Evolutionary conservation across 23 tunicate genomes (phyloP).

Genomic region (Styela clava): DNA sequence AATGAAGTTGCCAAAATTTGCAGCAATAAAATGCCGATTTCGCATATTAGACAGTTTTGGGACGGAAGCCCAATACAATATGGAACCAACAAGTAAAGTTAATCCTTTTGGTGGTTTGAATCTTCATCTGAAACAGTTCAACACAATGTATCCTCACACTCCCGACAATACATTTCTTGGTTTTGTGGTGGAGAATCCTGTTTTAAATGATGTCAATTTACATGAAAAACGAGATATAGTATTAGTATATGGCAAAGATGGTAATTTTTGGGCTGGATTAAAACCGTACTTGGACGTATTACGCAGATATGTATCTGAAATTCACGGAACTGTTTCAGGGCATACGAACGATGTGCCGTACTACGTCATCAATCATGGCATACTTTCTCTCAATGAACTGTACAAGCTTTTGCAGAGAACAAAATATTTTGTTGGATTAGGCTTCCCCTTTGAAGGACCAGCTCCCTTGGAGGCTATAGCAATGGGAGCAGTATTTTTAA

Average conservation of each 20-base stretch:
- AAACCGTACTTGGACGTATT: slow-evolving; percentile 38
- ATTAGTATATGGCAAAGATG: slow-evolving; percentile 72
- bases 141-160: slow-evolving; percentile 14
- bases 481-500: slow-evolving; percentile 20
- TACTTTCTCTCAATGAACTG: not conserved
- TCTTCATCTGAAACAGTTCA: not conserved
- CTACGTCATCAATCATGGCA: slow-evolving; percentile 16
- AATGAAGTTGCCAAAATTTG: slow-evolving; percentile 12
- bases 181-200: not conserved
- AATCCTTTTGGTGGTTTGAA: slow-evolving; percentile 16
- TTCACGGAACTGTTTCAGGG: slow-evolving; percentile 67
- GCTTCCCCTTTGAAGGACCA: slow-evolving; percentile 46
- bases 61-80: slow-evolving; percentile 9
- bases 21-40: slow-evolving; percentile 1
- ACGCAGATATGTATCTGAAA: slow-evolving; percentile 25
- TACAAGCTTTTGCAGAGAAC: not conserved
- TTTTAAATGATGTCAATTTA: not conserved
- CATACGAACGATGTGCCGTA: not conserved
- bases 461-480: slow-evolving; percentile 36
- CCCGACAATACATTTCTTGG: slow-evolving; percentile 15
- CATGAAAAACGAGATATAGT: slow-evolving; percentile 38
- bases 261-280: slow-evolving; percentile 61
- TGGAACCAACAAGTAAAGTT: not conserved
- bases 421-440: slow-evolving; percentile 14
- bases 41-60: slow-evolving; percentile 29